A percentile compares a stretch with the other conserved stretches of the same genome.
These are phyloP conservation scores for Cryptus armator DNA, from an alignment of 2,888 invertebrate genomes.

Conservation along the genomic window DNA sequence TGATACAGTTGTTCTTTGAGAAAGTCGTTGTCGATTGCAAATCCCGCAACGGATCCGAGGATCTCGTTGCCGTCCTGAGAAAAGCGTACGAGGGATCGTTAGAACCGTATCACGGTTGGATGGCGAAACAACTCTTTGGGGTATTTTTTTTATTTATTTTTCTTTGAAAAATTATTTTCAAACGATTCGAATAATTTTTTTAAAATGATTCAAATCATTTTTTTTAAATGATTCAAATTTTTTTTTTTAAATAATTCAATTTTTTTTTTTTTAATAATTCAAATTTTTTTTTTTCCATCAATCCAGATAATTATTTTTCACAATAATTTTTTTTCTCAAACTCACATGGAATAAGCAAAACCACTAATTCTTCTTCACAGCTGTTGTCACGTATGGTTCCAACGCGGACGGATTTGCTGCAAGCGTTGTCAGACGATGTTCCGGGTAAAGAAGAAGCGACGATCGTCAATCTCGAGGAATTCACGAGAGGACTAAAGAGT, in stretches of 20 bases:
- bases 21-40: constrained; percentile 86
- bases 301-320: too few relatives aligned
- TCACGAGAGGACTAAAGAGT: constrained; percentile 87
- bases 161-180: not conserved
- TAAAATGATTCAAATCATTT: too few relatives aligned
- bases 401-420: constrained; percentile 87
- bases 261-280: too few relatives aligned
- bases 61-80: constrained; percentile 88
- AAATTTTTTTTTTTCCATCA: too few relatives aligned
- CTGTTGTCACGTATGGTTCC: constrained; percentile 89
- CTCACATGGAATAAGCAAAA: not conserved
- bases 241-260: too few relatives aligned
- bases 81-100: constrained; percentile 90
- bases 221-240: too few relatives aligned
- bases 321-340: too few relatives aligned
- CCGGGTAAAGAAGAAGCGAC: constrained; percentile 81
- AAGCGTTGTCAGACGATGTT: constrained; percentile 85
- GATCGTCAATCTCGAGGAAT: constrained; percentile 83
- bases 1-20: constrained; percentile 88
- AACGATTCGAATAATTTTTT: too few relatives aligned
- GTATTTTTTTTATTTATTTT: constrained; percentile 84
- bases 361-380: constrained; percentile 81
- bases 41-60: constrained; percentile 85
- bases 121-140: constrained; percentile 90
- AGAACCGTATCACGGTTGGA: constrained; percentile 91